Evolutionary conservation across 2,113 vertebrate species (phyloP), one percentile per base, ranked within the genome.

Genomic region (Corythornis vintsioides): DNA sequence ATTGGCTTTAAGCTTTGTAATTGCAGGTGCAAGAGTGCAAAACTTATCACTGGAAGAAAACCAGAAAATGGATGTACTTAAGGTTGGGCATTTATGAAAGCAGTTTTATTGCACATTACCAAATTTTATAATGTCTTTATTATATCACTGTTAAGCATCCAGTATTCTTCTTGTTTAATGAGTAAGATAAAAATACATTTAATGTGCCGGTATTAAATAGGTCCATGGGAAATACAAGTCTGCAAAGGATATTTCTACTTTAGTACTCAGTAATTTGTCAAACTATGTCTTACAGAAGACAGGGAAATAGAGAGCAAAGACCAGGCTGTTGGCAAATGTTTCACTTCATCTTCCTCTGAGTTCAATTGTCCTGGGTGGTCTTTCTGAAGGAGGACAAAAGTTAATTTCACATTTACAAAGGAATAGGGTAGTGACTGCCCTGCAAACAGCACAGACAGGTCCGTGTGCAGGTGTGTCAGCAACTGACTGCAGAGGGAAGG

Each of bases 161-260:
- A 48, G 86, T 82, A 90, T 92, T 92, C 50, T 45, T 85, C 35
- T 42, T 92, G 24, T 83, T 94, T 89, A 92, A 93, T 85, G 89
- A 82, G 53, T 88, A 59, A 88, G 90, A 94, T 92, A 87, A 96
- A 93, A 93, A 53, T 10, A 45, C 50, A 50, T 38, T 86, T 89
- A 79, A 92, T 70, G 73, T 69, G 66, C 33, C 53, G 17, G 22
- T 14, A 60, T 91, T 95, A 85, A 90, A 82, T 26, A 70, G 59
- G 47, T 76, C 67, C 8, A 1, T 14, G 55, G 67, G 64, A 89
- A 92, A 92, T 77, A 43, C 42, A 83, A 69, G 69, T 13, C 57
- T 78, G 48, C 0, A 1, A 75, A 74, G 61, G 25, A 19, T 52
- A 75, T 66, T 95, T 82, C 59, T 93, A 22, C 70, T 89, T 82